Evolutionary conservation across 2,888 invertebrate genomes (phyloP).

Genomic region (Meganola albula): DNA sequence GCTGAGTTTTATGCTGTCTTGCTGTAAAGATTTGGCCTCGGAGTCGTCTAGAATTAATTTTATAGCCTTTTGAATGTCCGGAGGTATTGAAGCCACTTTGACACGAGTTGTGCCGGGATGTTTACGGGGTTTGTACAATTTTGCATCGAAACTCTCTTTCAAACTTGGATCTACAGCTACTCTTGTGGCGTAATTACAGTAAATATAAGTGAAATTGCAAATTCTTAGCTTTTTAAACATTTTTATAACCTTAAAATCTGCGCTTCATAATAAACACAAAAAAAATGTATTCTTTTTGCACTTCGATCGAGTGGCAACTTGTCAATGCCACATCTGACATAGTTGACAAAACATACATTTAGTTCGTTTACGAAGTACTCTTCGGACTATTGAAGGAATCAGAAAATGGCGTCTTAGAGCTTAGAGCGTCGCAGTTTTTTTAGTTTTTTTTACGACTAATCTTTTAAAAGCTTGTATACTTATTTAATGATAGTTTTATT

Average conservation of each 20-base stretch:
- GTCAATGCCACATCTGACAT: no score
- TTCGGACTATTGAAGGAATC: no score
- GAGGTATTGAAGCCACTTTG: slow-evolving; percentile 76
- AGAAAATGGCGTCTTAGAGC: no score
- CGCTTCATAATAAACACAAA: background rate
- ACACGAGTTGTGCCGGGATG: slow-evolving; percentile 84
- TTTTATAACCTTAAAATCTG: slow-evolving; percentile 34
- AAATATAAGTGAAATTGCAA: slow-evolving; percentile 33
- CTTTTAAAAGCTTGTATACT: no score
- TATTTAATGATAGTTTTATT: no score
- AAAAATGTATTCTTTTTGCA: background rate
- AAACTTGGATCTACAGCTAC: slow-evolving; percentile 73
- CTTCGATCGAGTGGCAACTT: no score
- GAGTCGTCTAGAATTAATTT: slow-evolving; percentile 75
- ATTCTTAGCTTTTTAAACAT: slow-evolving; percentile 60
- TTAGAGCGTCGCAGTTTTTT: no score
- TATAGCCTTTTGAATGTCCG: slow-evolving; percentile 77
- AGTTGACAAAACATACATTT: no score
- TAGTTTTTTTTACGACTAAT: no score
- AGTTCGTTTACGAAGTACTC: no score
- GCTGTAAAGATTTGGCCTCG: slow-evolving; percentile 72
- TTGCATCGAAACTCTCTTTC: slow-evolving; percentile 65
- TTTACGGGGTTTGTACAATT: slow-evolving; percentile 79
- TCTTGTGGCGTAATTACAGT: slow-evolving; percentile 48
- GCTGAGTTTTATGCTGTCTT: slow-evolving; percentile 73